These are phyloP conservation scores for Lepisosteus oculatus DNA, from an alignment of 2,113 vertebrate species.

Conservation along the genomic window DNA sequence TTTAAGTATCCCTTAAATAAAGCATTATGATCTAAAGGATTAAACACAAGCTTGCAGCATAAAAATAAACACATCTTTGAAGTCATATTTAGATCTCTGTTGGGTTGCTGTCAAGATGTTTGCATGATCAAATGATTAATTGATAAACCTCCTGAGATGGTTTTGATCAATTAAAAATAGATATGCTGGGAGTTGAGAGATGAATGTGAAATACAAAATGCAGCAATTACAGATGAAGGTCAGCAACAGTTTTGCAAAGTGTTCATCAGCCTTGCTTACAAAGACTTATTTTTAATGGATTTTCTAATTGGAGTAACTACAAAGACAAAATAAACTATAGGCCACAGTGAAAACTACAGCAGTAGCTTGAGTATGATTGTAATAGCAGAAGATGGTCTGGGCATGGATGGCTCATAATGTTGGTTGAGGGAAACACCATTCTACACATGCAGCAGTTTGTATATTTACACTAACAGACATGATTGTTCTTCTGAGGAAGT, in stretches of 20 bases:
- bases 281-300: constrained; percentile 22
- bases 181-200: constrained; percentile 35
- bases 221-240: constrained; percentile 31
- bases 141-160: constrained; percentile 43
- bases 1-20: constrained; percentile 6
- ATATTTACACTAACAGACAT: constrained; percentile 19
- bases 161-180: constrained; percentile 60
- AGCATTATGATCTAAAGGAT: constrained; percentile 41
- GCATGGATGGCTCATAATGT: constrained; percentile 22
- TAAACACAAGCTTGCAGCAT: constrained; percentile 36
- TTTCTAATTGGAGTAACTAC: constrained; percentile 7
- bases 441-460: constrained; percentile 13
- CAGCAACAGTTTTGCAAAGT: constrained; percentile 22
- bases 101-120: constrained; percentile 46
- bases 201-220: constrained; percentile 40
- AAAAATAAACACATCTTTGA: constrained; percentile 60
- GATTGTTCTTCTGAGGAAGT: constrained; percentile 24
- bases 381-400: constrained; percentile 22
- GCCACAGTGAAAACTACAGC: constrained; percentile 15
- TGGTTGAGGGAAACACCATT: constrained; percentile 25
- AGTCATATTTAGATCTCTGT: constrained; percentile 46
- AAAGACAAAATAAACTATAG: constrained; percentile 23
- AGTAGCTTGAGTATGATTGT: constrained; percentile 29
- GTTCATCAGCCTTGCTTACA: constrained; percentile 32
- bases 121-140: constrained; percentile 53